Evolutionary conservation across 1,140 invertebrate genomes (phyloP).

Genomic region (Hormaphis cornu): DNA sequence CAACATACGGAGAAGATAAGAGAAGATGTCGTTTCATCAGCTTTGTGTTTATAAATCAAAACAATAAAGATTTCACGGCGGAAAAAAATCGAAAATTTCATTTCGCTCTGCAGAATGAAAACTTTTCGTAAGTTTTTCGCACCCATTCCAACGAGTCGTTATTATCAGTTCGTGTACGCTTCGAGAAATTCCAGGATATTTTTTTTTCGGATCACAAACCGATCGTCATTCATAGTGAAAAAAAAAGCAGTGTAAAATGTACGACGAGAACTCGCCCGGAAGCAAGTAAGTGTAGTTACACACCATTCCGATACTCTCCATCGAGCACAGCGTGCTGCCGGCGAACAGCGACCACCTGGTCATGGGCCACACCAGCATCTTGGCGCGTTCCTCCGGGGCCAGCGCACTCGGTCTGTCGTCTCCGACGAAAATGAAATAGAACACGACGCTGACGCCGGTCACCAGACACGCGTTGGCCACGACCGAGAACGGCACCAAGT

Average conservation of each 20-base stretch:
- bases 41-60: too few relatives aligned
- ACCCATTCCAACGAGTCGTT: too few relatives aligned
- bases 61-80: too few relatives aligned
- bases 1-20: too few relatives aligned
- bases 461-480: conserved; percentile 59
- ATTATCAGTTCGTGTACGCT: too few relatives aligned
- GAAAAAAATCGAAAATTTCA: too few relatives aligned
- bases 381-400: not conserved
- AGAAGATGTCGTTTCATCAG: too few relatives aligned
- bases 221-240: too few relatives aligned
- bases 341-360: conserved; percentile 36
- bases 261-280: not conserved
- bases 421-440: conserved; percentile 57
- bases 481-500: conserved; percentile 63
- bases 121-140: too few relatives aligned
- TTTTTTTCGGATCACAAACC: too few relatives aligned
- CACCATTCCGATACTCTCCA: conserved; percentile 67
- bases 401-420: not conserved
- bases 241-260: not conserved
- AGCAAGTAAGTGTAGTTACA: conserved; percentile 37
- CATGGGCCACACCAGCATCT: not conserved
- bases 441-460: conserved; percentile 54
- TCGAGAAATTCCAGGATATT: too few relatives aligned
- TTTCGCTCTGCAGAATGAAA: too few relatives aligned
- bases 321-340: conserved; percentile 62